Evolutionary conservation across 2,888 invertebrate genomes (phyloP), one percentile per base, ranked within the genome.

Genomic region (Diaperis boleti): DNA sequence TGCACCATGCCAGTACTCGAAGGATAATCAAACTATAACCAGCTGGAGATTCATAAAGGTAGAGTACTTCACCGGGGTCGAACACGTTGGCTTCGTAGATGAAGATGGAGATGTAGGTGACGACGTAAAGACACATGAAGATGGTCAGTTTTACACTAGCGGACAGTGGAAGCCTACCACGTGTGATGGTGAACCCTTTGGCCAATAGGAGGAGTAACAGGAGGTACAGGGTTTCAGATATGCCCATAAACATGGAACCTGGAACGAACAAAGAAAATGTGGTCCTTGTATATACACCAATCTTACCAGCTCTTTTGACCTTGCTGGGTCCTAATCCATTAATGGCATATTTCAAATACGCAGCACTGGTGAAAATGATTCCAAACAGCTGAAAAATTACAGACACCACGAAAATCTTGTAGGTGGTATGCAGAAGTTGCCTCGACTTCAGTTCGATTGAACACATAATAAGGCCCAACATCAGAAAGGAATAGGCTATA

Each of bases 111-210:
- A 89, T 82, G 75, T 93, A 95, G 0, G 89, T 87, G 47, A 92
- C 83, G 0, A 88, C 82, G 73, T 92, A 95, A 4, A 89, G 75
- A 67, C 90, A 89, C 86, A 94, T 90, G 80, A 96, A 95, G 1
- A 91, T 82, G 0, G 91, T 89, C 45, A 96, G 82, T 79, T 91
- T 92, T 41, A 93, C 86, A 0, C 90, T 88, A 66, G 92, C 91
- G 7, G 85, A 84, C 0, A 88, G 82, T 49, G 92, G 88, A 14
- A 96, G 84, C 0, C 92, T 83, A 0, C 93, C 95, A 47, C 95
- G 85, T 0, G 96, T 96, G 18, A 96, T 91, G 0, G 95, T 96
- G 79, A 91, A 96, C 0, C 96, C 96, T 77, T 96, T 95, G 0
- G 91, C 95, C 80, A 96, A 83, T 3, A 96, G 82, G 1, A 96